phyloP scores from a whole-genome alignment of 2,888 invertebrate species.

The Graphium colonna region DNA sequence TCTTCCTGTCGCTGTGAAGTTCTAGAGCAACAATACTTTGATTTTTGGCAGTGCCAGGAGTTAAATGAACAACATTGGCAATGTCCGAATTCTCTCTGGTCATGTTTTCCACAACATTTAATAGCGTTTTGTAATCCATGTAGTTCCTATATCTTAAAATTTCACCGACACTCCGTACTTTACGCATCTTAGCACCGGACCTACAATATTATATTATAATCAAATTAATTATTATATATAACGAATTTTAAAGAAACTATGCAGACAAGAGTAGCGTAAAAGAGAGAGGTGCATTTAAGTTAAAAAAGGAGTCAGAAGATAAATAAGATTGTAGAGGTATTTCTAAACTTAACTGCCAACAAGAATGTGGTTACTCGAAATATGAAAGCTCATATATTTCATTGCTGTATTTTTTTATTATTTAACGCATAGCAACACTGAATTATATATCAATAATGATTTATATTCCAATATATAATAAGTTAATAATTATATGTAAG shows the following conservation, averaged over 20 bases:
- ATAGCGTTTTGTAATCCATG: conserved; percentile 39
- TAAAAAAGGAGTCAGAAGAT: too few species aligned
- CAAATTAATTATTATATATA: too few species aligned
- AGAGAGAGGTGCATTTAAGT: too few species aligned
- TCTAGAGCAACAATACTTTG: conserved; percentile 58
- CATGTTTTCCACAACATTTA: conserved; percentile 37
- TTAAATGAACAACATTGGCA: conserved; percentile 40
- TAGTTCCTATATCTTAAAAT: conserved; percentile 41
- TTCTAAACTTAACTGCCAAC: too few species aligned
- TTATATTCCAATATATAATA: too few species aligned
- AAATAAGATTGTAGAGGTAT: too few species aligned
- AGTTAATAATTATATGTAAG: neutral
- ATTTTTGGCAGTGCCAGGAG: conserved; percentile 51
- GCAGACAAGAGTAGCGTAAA: too few species aligned
- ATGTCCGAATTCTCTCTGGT: conserved; percentile 49
- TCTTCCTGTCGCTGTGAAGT: conserved; percentile 56
- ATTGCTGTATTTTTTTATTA: too few species aligned
- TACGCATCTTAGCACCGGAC: conserved; percentile 62
- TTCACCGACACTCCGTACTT: conserved; percentile 40
- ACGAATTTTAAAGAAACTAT: too few species aligned
- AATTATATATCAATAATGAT: neutral
- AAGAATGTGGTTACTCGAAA: too few species aligned
- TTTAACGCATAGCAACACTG: too few species aligned
- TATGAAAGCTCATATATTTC: too few species aligned
- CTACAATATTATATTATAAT: conserved; percentile 34